phyloP scores from a whole-genome alignment of 2,113 vertebrate genomes.

The Neogobius melanostomus region DNA sequence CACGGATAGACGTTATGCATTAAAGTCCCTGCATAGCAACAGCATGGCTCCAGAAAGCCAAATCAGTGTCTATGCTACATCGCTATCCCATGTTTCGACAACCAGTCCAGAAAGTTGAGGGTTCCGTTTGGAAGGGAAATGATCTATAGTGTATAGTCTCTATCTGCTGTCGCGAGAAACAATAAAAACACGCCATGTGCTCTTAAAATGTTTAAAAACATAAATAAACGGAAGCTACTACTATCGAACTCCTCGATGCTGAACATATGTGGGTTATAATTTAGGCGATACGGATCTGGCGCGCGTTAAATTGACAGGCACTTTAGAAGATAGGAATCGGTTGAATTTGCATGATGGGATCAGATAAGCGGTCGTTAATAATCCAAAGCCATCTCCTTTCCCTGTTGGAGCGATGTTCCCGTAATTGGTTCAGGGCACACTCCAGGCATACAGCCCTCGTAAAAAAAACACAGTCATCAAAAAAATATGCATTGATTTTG shows the following conservation, averaged over 20 bases:
- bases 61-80: too few species aligned
- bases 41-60: too few species aligned
- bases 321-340: conserved; percentile 3
- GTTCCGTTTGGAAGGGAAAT: too few species aligned
- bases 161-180: too few species aligned
- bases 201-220: background rate
- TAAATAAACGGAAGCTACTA: background rate
- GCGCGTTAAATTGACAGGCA: conserved; percentile 1
- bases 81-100: too few species aligned
- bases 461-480: background rate
- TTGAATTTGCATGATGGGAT: conserved; percentile 2
- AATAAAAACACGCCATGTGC: too few species aligned
- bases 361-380: conserved; percentile 4
- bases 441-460: background rate
- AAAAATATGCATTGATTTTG: background rate
- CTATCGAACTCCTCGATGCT: background rate
- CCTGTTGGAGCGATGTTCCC: too few species aligned
- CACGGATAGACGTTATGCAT: too few species aligned
- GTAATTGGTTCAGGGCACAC: background rate
- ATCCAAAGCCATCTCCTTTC: background rate
- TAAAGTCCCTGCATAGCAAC: too few species aligned
- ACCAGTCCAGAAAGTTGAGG: too few species aligned
- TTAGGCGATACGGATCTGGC: conserved; percentile 6
- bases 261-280: conserved; percentile 8
- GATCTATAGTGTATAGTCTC: too few species aligned